Evolutionary conservation across 2,797 vertebrate species (phyloP).

Genomic region (Takifugu rubripes): DNA sequence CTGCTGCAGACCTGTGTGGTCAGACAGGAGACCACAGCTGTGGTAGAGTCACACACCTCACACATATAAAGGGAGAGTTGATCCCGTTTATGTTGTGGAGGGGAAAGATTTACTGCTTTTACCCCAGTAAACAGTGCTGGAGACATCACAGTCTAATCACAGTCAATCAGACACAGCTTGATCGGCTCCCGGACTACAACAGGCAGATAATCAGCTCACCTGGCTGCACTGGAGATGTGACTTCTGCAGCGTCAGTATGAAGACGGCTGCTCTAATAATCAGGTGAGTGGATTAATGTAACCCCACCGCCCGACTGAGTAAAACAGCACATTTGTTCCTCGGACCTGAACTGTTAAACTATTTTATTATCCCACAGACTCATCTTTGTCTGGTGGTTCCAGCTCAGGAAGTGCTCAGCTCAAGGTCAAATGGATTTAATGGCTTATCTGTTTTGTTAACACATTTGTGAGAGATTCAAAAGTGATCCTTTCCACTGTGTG

Average conservation of each 20-base stretch:
- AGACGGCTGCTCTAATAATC: constrained; percentile 4
- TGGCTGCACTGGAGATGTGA: constrained; percentile 3
- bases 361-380: constrained; percentile 23
- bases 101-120: too few relatives aligned
- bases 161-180: constrained; percentile 36
- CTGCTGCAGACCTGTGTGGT: too few relatives aligned
- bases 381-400: constrained; percentile 5
- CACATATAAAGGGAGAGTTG: too few relatives aligned
- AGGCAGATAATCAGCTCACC: constrained; percentile 40
- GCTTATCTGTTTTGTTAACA: not conserved
- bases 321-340: not conserved
- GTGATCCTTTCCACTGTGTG: too few relatives aligned
- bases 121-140: not conserved
- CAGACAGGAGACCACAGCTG: too few relatives aligned
- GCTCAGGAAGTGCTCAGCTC: not conserved
- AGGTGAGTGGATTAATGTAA: constrained; percentile 20
- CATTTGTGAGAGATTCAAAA: too few relatives aligned
- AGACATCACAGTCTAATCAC: constrained; percentile 19
- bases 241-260: constrained; percentile 38
- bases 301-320: not conserved
- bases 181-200: constrained; percentile 7
- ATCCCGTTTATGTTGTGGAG: too few relatives aligned
- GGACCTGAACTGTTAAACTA: not conserved
- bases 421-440: constrained; percentile 25
- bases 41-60: too few relatives aligned